Base-by-base conservation (phyloP, 2,797 vertebrate species). In the Netta rufina region DNA sequence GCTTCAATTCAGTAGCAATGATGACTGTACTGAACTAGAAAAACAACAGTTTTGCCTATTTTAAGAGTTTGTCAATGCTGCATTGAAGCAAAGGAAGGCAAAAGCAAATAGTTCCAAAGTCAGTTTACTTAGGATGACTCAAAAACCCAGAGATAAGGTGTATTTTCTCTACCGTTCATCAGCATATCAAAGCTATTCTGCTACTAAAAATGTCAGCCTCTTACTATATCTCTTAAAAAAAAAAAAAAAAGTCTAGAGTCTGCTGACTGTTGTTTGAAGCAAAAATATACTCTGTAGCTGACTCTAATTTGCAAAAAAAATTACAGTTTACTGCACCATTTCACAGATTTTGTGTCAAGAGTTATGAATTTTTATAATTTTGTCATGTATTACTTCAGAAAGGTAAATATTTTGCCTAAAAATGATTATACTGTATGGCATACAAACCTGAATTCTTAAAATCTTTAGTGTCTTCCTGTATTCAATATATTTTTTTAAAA, bases 1-100 rank as follows among this genome's bases (percentile, higher is more conserved):
- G 0, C 32, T 77, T 8, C 24, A 57, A 11, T 8, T 16, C 5
- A 5, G 64, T 4, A 12, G 49, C 51, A 86, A 13, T 0, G 19
- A 67, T 14, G 11, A 25, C 54, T n/a, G 32, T 12, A 80, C 32
- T 71, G 33, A 84, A 49, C 7, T 6, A 56, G 32, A n/a, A 62
- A 41, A 89, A 38, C 12, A 89, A 32, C 4, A 45, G 43, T 20
- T 74, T 45, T 65, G 28, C 32, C 69, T 19, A 21, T 36, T n/a
- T 67, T 27, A 45, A 41, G 22, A 33, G 22, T 33, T 71, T 80
- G 25, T 51, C 54, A 74, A 15, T n/a, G 17, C 32, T 65, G 32
- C 54, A 61, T 25, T 74, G 32, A 57, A 74, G 41, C 69, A 39
- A 4, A 47, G 3, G 30, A 73, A 54, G 49, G 20, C 41, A 57